Evolutionary conservation across 2,113 vertebrate genomes (phyloP), one percentile per base, ranked within the genome.

Genomic region (Xyliphius kryptos): DNA sequence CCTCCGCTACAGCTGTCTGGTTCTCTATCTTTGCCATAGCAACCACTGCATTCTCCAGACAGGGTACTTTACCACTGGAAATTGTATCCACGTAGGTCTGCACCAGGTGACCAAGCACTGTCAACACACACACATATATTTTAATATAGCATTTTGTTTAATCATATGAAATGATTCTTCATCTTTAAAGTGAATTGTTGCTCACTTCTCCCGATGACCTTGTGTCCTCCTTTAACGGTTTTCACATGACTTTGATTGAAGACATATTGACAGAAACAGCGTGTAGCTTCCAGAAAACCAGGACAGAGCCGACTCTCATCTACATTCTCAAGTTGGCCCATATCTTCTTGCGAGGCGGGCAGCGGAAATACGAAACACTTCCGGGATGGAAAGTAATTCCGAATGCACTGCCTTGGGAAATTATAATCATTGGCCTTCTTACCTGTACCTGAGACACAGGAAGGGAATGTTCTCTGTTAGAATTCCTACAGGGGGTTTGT

Each of bases 21-120:
- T 87, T 87, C 55, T 81, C 76, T 0, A 38, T 71, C 61, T 69
- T 40, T 3, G 75, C 75, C 71, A 86, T 66, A n/a, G 67, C 38
- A 17, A 71, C 9, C 20, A 83, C 76, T 3, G 75, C 13, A 0
- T 78, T 83, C 17, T 82, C 79, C 56, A 83, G 9, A 69, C 76
- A 78, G 1, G 81, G 83, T 21, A 86, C 58, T 0, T 55, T 2
- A 2, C 81, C 82, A 6, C 41, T 74, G 49, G 1, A 69, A 56
- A 87, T 86, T 9, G 81, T 76, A 2, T 63, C 56, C 4, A 81
- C 65, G 2, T 80, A 86, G 14, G 50, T 74, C 59, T 44, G 13
- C 1, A 71, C 71, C 15, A 88, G 49, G 1, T 59, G 69, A 9
- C 76, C 66, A 3, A 88, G 63, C 61, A 66, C 85, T 50, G 9